Evolutionary conservation across 2,113 vertebrate genomes (phyloP).

Genomic region (Cynopterus brachyotis): DNA sequence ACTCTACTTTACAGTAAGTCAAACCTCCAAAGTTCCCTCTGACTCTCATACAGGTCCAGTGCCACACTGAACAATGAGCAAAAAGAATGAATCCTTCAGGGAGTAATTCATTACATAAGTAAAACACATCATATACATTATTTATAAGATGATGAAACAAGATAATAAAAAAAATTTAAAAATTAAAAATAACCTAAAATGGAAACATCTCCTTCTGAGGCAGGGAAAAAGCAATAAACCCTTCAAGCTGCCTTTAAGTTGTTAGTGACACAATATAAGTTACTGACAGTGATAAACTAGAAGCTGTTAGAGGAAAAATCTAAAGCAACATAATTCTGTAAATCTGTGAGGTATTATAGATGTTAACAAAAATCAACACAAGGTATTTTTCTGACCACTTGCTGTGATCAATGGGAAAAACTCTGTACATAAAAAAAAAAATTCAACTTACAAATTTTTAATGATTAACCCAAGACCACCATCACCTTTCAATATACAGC

Average conservation of each 20-base stretch:
- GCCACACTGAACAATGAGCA: background rate
- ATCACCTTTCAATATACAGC: conserved; percentile 80
- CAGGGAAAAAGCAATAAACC: background rate
- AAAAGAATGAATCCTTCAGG: background rate
- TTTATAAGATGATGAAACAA: background rate
- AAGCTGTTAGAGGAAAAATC: background rate
- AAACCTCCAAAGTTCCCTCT: background rate
- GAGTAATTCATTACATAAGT: background rate
- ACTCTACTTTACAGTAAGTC: background rate
- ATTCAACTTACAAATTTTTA: conserved; percentile 82
- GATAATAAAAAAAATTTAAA: background rate
- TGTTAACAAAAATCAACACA: conserved; percentile 45
- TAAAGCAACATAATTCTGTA: background rate
- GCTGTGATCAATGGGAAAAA: conserved; percentile 75
- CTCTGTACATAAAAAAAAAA: conserved; percentile 42
- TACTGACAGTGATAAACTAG: background rate
- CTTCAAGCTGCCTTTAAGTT: background rate
- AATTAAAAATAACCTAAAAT: background rate
- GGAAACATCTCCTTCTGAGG: background rate
- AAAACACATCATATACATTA: background rate
- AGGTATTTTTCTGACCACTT: conserved; percentile 67
- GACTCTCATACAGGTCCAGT: background rate
- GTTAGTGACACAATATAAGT: background rate
- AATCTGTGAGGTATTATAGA: background rate
- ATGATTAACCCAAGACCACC: conserved; percentile 83